Percentiles rank a stretch among this genome's conserved stretches.
These are phyloP conservation scores for Myotis daubentonii DNA, from an alignment of 2,797 vertebrate species.

Conservation along the genomic window DNA sequence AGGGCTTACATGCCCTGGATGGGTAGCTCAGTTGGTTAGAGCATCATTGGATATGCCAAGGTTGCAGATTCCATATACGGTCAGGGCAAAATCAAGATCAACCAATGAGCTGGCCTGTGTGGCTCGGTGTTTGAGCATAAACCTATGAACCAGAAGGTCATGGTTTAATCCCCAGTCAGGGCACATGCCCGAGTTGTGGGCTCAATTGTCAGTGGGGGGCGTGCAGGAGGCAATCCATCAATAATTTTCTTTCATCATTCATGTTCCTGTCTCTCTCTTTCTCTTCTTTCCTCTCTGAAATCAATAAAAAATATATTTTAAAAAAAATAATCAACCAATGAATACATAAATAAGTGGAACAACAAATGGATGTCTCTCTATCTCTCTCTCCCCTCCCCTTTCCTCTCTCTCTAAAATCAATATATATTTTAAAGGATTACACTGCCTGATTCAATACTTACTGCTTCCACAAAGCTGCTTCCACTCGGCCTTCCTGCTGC, in stretches of 20 bases:
- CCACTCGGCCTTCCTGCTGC: constrained; percentile 95
- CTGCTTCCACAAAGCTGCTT: constrained; percentile 85
- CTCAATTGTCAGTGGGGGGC: no score
- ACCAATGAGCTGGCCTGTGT: no score
- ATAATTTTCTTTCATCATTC: no score
- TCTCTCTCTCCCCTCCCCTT: not conserved
- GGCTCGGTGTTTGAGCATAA: no score
- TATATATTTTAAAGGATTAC: not conserved
- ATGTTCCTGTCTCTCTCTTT: no score
- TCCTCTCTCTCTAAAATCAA: not conserved
- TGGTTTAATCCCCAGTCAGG: not conserved
- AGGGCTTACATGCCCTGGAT: not conserved
- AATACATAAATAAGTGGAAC: not conserved
- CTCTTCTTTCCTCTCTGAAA: no score
- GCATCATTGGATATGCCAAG: not conserved
- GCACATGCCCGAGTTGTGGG: not conserved
- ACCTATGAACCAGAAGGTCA: no score
- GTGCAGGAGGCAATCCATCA: no score
- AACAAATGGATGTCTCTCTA: not conserved
- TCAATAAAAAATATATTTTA: no score
- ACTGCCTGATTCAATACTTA: not conserved
- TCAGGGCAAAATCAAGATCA: not conserved
- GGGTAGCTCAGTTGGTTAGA: not conserved
- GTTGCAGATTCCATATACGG: not conserved
- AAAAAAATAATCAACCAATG: not conserved